Percentiles rank a stretch among this genome's conserved stretches.
Evolutionary conservation across 2,888 invertebrate genomes (phyloP).

Genomic region (Eristalis arbustorum): DNA sequence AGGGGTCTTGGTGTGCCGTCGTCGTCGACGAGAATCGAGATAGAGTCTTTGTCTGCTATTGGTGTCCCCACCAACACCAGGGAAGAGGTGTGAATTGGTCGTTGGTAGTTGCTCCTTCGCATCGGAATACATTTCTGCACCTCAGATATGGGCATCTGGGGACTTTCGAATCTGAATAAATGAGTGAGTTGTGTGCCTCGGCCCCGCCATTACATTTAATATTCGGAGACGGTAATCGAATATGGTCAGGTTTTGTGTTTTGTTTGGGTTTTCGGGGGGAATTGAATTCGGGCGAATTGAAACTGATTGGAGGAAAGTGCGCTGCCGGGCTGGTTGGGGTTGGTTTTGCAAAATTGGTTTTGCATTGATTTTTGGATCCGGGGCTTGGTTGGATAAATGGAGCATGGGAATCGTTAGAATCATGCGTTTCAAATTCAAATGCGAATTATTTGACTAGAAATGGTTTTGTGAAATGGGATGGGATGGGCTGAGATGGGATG

Average conservation of each 20-base stretch:
- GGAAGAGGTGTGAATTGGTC: slow-evolving; percentile 67
- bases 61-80: slow-evolving; percentile 1
- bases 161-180: slow-evolving; percentile 69
- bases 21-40: slow-evolving; percentile 14
- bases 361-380: slow-evolving; percentile 52
- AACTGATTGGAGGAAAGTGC: slow-evolving; percentile 44
- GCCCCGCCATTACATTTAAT: slow-evolving; percentile 63
- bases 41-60: slow-evolving; percentile 51
- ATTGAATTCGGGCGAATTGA: slow-evolving; percentile 32
- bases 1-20: slow-evolving; percentile 52
- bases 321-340: slow-evolving; percentile 12
- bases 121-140: slow-evolving; percentile 52
- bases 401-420: slow-evolving; percentile 24
- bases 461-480: not conserved
- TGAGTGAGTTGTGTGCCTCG: slow-evolving; percentile 67
- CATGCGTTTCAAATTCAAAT: not conserved
- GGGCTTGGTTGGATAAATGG: slow-evolving; percentile 3
- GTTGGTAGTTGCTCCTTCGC: slow-evolving; percentile 22
- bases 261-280: slow-evolving; percentile 8
- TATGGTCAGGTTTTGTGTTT: slow-evolving; percentile 61
- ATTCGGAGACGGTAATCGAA: slow-evolving; percentile 55
- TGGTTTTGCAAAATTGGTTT: slow-evolving; percentile 44
- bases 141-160: slow-evolving; percentile 67
- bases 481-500: not conserved
- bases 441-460: not conserved